Evolutionary conservation across 2,888 invertebrate species (phyloP), one percentile per base, ranked within the genome.

Genomic region (Rhagonycha lutea): DNA sequence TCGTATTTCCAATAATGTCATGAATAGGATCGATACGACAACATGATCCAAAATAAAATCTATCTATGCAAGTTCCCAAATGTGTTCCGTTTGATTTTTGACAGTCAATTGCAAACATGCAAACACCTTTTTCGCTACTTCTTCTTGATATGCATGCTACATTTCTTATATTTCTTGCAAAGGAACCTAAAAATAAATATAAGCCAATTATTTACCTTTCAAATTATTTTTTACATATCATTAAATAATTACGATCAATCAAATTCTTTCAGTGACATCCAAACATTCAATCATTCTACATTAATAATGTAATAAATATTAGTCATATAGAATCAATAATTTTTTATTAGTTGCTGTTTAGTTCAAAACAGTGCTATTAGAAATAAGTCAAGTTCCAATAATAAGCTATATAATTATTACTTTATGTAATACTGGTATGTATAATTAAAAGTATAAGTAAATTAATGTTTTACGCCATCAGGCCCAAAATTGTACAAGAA

Each of bases 31-130:
- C 92, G 74, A 96, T 90, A 83, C 94, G 94, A 86, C 97, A 97
- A 86, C 97, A 97, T 32, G 96, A 96, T 72, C 97, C 97, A 86
- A 97, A 97, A 89, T 96, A 97, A 87, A 97, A 97, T 79, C 96
- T 92, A 88, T 97, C 97, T 84, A 97, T 96, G 87, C 97, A 97
- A 1, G 96, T 96, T 29, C 96, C 97, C 80, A 97, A 89, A 84
- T 97, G 97, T 0, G 96, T 94, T 62, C 97, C 97, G 86, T 97
- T 97, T 77, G 94, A 92, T 89, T 96, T 95, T 68, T 95, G 91
- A 86, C 97, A 97, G 83, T 97, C 95, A 87, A 96, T 96, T 77
- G 96, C 97, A 86, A 97, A 97, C 97, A 97, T 97, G 85, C 97
- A 97, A 0, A 95, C 91, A 0, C 97, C 97, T 78, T 93, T 93